phyloP scores from a whole-genome alignment of 1,140 invertebrate species.

The Eufriesea mexicana region DNA sequence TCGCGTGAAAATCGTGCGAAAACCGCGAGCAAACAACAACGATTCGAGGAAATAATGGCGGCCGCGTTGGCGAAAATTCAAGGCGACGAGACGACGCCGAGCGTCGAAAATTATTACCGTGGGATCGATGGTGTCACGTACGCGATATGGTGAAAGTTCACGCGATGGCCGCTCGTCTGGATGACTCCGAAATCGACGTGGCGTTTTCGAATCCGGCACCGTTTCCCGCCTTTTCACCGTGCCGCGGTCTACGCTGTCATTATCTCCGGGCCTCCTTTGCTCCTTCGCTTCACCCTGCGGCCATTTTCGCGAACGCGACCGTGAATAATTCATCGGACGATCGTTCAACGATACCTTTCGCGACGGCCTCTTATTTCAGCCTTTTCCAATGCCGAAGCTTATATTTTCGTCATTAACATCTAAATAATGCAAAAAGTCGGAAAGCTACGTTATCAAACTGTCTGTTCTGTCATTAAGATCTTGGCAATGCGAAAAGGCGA shows the following conservation, averaged over 20 bases:
- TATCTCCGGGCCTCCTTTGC: background rate
- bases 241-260: background rate
- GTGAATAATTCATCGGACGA: slow-evolving; percentile 18
- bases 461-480: no score
- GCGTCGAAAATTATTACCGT: background rate
- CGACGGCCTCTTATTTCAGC: background rate
- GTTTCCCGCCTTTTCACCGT: background rate
- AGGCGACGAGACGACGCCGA: no score
- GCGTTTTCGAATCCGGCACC: background rate
- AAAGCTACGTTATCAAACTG: no score
- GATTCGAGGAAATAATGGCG: background rate
- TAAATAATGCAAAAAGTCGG: no score
- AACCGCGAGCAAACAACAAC: background rate
- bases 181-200: background rate
- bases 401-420: no score
- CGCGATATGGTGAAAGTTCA: slow-evolving; percentile 15
- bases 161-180: background rate
- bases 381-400: no score
- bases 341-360: background rate
- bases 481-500: no score
- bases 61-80: background rate
- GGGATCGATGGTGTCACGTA: background rate
- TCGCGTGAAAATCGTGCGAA: background rate
- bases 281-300: no score
- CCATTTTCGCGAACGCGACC: background rate